Evolutionary conservation across 2,113 vertebrate species (phyloP).

Genomic region (Antechinus flavipes): DNA sequence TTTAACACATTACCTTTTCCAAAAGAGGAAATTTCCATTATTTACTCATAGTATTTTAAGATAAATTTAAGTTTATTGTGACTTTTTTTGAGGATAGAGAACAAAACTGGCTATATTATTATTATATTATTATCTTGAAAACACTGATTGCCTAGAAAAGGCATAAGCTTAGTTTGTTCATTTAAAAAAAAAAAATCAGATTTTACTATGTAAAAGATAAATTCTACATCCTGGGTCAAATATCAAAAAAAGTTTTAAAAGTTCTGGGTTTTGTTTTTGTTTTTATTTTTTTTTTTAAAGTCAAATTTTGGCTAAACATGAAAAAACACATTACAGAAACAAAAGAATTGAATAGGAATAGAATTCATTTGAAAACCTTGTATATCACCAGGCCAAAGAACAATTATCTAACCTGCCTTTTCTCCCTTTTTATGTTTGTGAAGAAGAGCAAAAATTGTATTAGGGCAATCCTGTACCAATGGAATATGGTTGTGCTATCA

Average conservation of each 20-base stretch:
- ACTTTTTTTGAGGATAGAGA: conserved; percentile 6
- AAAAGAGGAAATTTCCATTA: conserved; percentile 45
- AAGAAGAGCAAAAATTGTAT: conserved; percentile 46
- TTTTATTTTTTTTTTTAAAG: not conserved
- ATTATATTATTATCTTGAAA: too few relatives aligned
- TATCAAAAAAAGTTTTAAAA: not conserved
- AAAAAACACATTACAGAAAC: not conserved
- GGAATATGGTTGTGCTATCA: not conserved
- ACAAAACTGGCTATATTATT: not conserved
- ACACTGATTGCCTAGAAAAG: conserved; percentile 21
- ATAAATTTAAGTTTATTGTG: not conserved
- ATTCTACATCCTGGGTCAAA: not conserved
- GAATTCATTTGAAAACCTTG: conserved; percentile 28
- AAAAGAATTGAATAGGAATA: not conserved
- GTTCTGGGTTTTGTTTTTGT: too few relatives aligned
- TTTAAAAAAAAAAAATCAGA: not conserved
- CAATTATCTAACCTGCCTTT: conserved; percentile 4
- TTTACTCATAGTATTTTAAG: conserved; percentile 41
- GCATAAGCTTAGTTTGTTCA: conserved; percentile 25
- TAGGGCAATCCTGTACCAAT: conserved; percentile 55
- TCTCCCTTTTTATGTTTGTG: conserved; percentile 10
- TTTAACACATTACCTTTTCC: conserved; percentile 15
- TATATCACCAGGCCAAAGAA: conserved; percentile 1
- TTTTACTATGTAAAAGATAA: not conserved
- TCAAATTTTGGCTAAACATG: not conserved